These are phyloP conservation scores for Clanis bilineata DNA, from an alignment of 2,888 invertebrate species.

Conservation along the genomic window DNA sequence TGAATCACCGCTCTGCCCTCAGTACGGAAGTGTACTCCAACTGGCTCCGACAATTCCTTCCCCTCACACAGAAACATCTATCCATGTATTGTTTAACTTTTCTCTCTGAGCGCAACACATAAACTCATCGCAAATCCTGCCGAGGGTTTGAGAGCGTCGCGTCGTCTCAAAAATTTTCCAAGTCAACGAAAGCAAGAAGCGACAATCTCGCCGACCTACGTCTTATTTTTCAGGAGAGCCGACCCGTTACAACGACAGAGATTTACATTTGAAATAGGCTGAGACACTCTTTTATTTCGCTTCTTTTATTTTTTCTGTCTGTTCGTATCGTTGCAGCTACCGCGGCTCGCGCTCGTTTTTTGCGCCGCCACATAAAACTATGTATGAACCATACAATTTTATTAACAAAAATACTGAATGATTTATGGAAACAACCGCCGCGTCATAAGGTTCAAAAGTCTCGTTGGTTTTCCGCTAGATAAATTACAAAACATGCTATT, in stretches of 20 bases:
- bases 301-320: slow-evolving; percentile 55
- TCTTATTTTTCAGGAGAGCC: slow-evolving; percentile 69
- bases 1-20: slow-evolving; percentile 30
- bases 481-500: slow-evolving; percentile 36
- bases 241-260: slow-evolving; percentile 70
- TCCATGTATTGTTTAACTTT: slow-evolving; percentile 60
- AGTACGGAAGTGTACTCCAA: slow-evolving; percentile 25
- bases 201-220: slow-evolving; percentile 66
- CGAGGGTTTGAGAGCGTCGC: slow-evolving; percentile 52
- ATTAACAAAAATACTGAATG: slow-evolving; percentile 27
- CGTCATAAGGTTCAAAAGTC: slow-evolving; percentile 28
- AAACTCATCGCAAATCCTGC: slow-evolving; percentile 67
- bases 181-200: slow-evolving; percentile 68
- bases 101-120: slow-evolving; percentile 53
- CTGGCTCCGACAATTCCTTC: slow-evolving; percentile 42
- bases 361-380: slow-evolving; percentile 10
- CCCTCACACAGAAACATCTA: slow-evolving; percentile 43
- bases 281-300: slow-evolving; percentile 64
- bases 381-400: slow-evolving; percentile 30
- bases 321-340: slow-evolving; percentile 37
- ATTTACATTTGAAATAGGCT: slow-evolving; percentile 76
- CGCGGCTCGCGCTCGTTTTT: slow-evolving; percentile 21
- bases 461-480: slow-evolving; percentile 27
- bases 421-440: slow-evolving; percentile 27
- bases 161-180: slow-evolving; percentile 62